Conservation (phyloP, 64 coral and sea anemone genomes). For the Orbicella faveolata region DNA sequence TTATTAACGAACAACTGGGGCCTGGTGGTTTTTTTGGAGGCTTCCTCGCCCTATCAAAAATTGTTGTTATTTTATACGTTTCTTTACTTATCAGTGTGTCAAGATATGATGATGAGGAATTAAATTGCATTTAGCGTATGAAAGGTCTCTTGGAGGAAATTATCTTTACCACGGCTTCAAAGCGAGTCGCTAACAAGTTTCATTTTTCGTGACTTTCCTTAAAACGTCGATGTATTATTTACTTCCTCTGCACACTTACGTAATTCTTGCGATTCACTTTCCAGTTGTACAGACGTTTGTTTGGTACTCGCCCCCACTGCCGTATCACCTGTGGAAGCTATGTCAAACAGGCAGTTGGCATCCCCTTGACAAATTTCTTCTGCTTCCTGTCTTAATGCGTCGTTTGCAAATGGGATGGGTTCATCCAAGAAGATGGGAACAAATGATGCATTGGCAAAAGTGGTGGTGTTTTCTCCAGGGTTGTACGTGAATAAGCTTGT, state of each 20-base stretch:
- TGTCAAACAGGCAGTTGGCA: conserved; percentile 51
- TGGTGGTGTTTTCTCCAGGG: neutral
- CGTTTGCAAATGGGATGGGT: conserved; percentile 1
- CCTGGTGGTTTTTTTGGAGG: no score
- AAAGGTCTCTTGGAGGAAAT: no score
- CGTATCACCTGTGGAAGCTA: conserved; percentile 46
- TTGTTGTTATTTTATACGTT: no score
- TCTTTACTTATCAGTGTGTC: no score
- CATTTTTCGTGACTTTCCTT: no score
- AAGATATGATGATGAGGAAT: no score
- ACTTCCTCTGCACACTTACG: conserved; percentile 11
- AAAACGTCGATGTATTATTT: no score
- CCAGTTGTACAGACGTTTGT: conserved; percentile 4
- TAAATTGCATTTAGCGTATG: no score
- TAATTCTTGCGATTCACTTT: conserved; percentile 29
- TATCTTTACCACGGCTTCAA: no score
- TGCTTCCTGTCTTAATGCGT: conserved; percentile 2
- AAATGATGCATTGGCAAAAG: conserved; percentile 29
- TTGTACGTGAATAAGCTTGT: conserved; percentile 30
- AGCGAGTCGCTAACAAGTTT: no score
- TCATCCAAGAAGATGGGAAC: conserved; percentile 50
- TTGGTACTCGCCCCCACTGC: conserved; percentile 46
- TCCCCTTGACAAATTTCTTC: conserved; percentile 31
- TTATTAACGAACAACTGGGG: no score
- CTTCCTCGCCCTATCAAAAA: no score